These are phyloP conservation scores for Eustalomyia histrio DNA, from an alignment of 2,888 invertebrate genomes.

Conservation along the genomic window DNA sequence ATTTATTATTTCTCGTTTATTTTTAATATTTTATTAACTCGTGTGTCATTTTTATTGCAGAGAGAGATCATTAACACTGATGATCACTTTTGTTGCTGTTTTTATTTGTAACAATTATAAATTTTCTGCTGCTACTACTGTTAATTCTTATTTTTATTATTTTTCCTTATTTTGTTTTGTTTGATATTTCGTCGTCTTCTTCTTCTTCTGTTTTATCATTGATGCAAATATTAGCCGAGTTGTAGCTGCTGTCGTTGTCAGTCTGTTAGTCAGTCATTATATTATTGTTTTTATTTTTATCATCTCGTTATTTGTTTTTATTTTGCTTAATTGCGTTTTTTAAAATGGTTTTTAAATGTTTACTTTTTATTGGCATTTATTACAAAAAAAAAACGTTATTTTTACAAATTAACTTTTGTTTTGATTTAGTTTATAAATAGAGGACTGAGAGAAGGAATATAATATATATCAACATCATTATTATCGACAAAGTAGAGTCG, in stretches of 20 bases:
- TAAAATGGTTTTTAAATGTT: slow-evolving; percentile 21
- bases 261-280: slow-evolving; percentile 15
- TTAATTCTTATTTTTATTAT: neutral
- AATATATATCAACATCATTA: slow-evolving; percentile 1
- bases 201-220: slow-evolving; percentile 65
- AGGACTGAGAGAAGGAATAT: neutral
- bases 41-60: too few species aligned
- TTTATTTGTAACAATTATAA: neutral
- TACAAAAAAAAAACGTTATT: slow-evolving; percentile 16
- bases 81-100: too few species aligned
- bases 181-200: slow-evolving; percentile 58
- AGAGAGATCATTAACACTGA: too few species aligned
- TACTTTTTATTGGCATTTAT: slow-evolving; percentile 13
- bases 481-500: neutral
- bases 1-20: too few species aligned
- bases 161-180: slow-evolving; percentile 22
- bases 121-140: neutral
- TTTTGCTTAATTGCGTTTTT: slow-evolving; percentile 60
- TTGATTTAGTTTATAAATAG: neutral
- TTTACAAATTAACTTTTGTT: slow-evolving; percentile 37
- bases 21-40: too few species aligned
- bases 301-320: slow-evolving; percentile 29
- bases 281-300: slow-evolving; percentile 6
- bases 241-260: slow-evolving; percentile 1
- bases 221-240: slow-evolving; percentile 68